These are phyloP conservation scores for Thaleichthys pacificus DNA, from an alignment of 2,797 vertebrate genomes.

Conservation along the genomic window DNA sequence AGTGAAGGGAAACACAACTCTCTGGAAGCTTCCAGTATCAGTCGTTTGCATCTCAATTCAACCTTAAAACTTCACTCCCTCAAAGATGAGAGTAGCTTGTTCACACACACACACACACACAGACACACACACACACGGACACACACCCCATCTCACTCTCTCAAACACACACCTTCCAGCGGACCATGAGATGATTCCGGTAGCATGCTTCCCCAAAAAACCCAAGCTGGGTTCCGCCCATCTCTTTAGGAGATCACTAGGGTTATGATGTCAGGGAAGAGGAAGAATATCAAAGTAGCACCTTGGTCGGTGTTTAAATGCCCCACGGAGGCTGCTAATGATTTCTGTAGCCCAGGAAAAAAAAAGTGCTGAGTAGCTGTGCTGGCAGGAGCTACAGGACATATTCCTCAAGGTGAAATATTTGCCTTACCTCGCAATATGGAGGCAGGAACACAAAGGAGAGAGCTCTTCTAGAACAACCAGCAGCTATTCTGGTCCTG, in stretches of 20 bases:
- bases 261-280: background rate
- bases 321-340: slow-evolving; percentile 72
- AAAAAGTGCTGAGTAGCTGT: slow-evolving; percentile 69
- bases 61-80: no score
- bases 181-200: slow-evolving; percentile 16
- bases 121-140: background rate
- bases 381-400: slow-evolving; percentile 69
- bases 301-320: slow-evolving; percentile 68
- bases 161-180: background rate
- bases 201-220: slow-evolving; percentile 8
- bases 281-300: slow-evolving; percentile 65
- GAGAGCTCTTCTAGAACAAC: background rate
- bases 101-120: background rate
- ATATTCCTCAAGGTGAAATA: slow-evolving; percentile 76
- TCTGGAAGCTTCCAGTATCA: background rate
- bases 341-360: slow-evolving; percentile 60
- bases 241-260: slow-evolving; percentile 36
- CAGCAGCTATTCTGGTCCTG: slow-evolving; percentile 4
- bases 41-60: background rate
- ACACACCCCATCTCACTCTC: background rate
- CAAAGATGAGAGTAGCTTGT: background rate
- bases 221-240: slow-evolving; percentile 32
- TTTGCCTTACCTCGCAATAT: slow-evolving; percentile 62
- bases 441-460: slow-evolving; percentile 36
- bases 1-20: slow-evolving; percentile 30